phyloP scores from a whole-genome alignment of 2,113 vertebrate genomes.

The Struthidea cinerea region DNA sequence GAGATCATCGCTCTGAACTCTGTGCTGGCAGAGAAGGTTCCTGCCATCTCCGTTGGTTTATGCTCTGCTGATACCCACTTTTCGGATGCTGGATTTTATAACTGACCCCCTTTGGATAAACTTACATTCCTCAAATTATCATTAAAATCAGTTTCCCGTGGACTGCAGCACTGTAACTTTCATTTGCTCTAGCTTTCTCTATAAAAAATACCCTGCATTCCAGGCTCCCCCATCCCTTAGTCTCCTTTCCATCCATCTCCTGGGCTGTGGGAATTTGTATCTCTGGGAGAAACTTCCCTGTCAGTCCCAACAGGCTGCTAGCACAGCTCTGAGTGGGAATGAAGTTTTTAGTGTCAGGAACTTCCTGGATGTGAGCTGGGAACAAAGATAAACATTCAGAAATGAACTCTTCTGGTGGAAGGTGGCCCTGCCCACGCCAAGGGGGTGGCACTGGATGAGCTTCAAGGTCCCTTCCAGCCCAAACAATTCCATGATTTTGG shows the following conservation, averaged over 20 bases:
- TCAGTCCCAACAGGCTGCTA: background rate
- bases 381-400: background rate
- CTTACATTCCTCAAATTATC: background rate
- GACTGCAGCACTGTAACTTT: background rate
- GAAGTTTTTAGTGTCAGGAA: background rate
- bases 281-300: background rate
- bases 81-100: background rate
- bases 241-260: background rate
- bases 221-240: background rate
- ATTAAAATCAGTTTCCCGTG: background rate
- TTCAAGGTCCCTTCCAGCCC: background rate
- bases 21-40: background rate
- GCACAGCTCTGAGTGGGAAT: background rate
- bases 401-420: background rate
- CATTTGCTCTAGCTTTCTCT: background rate
- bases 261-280: background rate
- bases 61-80: background rate
- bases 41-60: background rate
- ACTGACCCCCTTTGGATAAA: background rate
- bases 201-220: background rate
- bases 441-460: background rate
- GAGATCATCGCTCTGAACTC: background rate
- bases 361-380: background rate
- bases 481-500: background rate
- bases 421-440: background rate